A percentile compares a stretch with the other conserved stretches of the same genome.
Conservation (phyloP, 2,113 vertebrate species). For the Emydura subglobosa region DNA sequence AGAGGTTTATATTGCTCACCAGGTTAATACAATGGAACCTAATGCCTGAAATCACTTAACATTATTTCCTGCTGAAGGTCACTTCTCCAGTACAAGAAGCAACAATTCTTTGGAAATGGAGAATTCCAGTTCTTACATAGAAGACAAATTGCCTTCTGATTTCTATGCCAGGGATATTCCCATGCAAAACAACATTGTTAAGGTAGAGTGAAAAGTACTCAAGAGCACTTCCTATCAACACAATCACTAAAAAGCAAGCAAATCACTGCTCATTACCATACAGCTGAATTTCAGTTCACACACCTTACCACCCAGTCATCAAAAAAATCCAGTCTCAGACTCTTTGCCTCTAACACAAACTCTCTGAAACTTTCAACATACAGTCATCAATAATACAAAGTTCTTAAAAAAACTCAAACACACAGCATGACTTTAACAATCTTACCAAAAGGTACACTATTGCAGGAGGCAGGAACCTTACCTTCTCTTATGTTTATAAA, state of each 20-base stretch:
- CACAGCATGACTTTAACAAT: background rate
- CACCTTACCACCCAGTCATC: background rate
- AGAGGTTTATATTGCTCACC: background rate
- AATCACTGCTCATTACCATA: fast-evolving
- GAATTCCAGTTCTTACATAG: background rate
- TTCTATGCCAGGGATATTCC: fast-evolving
- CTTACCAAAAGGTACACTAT: background rate
- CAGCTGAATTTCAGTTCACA: background rate
- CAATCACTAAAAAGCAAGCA: background rate
- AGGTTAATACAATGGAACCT: fast-evolving
- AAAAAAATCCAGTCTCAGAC: background rate
- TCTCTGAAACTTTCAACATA: background rate
- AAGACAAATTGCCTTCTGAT: background rate
- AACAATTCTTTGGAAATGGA: background rate
- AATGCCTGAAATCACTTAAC: background rate
- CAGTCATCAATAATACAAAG: background rate
- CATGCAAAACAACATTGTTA: background rate
- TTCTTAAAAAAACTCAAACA: background rate
- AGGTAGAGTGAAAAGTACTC: fast-evolving
- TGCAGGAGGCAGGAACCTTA: background rate
- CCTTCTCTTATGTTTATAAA: fast-evolving
- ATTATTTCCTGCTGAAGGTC: background rate
- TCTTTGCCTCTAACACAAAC: background rate
- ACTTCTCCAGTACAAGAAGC: background rate
- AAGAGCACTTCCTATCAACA: background rate